A percentile compares a stretch with the other conserved stretches of the same genome.
phyloP scores from a whole-genome alignment of 2,113 vertebrate genomes.

The Lagopus leucura region DNA sequence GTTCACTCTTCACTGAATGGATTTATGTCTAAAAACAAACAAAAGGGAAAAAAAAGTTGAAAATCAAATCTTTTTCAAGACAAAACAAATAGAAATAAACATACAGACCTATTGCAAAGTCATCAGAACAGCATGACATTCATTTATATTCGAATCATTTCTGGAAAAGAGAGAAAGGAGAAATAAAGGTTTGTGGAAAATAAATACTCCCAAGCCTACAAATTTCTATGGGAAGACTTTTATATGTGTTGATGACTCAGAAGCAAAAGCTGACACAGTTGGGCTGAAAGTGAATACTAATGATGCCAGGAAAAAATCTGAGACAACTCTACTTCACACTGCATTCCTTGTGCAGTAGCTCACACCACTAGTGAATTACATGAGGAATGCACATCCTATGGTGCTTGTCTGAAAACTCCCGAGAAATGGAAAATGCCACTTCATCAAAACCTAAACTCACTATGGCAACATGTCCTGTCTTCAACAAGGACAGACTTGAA shows the following conservation, averaged over 20 bases:
- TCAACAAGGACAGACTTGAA: background rate
- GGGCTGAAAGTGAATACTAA: background rate
- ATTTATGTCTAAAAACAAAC: background rate
- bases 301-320: background rate
- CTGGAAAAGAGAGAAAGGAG: background rate
- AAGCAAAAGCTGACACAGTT: background rate
- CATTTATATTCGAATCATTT: background rate
- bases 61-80: background rate
- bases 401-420: background rate
- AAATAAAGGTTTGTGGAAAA: background rate
- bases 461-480: background rate
- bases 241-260: background rate
- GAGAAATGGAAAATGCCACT: background rate
- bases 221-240: background rate
- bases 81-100: background rate
- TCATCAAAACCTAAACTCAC: background rate
- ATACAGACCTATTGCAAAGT: background rate
- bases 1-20: background rate
- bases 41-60: background rate
- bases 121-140: background rate
- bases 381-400: background rate
- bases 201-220: background rate
- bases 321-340: background rate
- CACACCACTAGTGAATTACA: background rate
- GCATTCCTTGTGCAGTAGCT: background rate